Conservation (phyloP, 2,888 invertebrate species). For the Hypselothyrea guttata region DNA sequence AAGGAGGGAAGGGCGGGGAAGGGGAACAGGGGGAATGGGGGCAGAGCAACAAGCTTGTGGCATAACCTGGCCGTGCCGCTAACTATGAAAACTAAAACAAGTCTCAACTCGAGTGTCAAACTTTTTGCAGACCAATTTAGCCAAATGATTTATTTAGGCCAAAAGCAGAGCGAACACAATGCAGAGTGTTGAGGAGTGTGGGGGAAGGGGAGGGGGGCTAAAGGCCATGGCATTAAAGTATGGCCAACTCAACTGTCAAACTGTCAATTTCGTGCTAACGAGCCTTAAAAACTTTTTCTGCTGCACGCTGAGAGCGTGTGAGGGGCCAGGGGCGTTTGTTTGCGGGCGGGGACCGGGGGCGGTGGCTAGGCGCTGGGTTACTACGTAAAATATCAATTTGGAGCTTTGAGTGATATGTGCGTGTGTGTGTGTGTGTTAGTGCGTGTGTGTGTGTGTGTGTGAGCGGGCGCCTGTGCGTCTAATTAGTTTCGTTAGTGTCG, state of each 20-base stretch:
- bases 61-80: conserved; percentile 32
- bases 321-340: neutral
- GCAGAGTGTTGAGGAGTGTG: neutral
- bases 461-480: conserved; percentile 63
- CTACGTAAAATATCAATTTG: conserved; percentile 75
- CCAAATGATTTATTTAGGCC: conserved; percentile 78
- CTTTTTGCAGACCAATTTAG: conserved; percentile 77
- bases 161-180: conserved; percentile 38
- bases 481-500: conserved; percentile 77
- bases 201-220: conserved; percentile 20
- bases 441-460: conserved; percentile 9
- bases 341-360: conserved; percentile 1
- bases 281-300: conserved; percentile 72
- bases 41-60: conserved; percentile 22
- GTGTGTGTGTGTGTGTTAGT: conserved; percentile 9
- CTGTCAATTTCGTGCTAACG: conserved; percentile 78
- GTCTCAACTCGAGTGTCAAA: conserved; percentile 74
- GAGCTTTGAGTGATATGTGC: conserved; percentile 54
- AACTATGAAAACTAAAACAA: conserved; percentile 58
- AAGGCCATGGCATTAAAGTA: conserved; percentile 72
- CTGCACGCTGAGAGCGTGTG: conserved; percentile 22
- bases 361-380: neutral
- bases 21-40: neutral
- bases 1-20: neutral
- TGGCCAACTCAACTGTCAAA: conserved; percentile 79